Base-by-base conservation (phyloP, 2,113 vertebrate species). In the Trichomycterus rosablanca region DNA sequence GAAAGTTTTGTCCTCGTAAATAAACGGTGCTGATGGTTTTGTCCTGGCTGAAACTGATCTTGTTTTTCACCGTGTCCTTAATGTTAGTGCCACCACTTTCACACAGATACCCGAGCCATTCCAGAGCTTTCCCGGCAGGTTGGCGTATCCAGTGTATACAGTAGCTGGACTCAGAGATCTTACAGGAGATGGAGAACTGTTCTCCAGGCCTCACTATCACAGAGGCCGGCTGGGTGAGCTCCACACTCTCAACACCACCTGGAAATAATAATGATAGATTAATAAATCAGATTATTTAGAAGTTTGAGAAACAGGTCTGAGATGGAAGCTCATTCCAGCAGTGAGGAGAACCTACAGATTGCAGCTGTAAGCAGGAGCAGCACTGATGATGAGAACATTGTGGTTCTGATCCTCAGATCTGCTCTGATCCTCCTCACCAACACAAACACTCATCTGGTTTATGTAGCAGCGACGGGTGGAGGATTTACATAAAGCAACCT, bases 221-320 rank as follows among this genome's bases (percentile, higher is more conserved):
- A 3, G 12, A 32, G 11, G 59, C 22, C 34, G 59, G 45, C 45
- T 64, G 54, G 15, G 45, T 8, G 24, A 65, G 40, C 32, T 59
- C 68, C 57, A 62, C 63, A 53, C 64, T 45, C 3, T 52, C 20
- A 43, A 43, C 42, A 62, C 44, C 10, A 34, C 37, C 24, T 51
- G 54, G 35, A 10, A 40, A 15, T 5, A 35, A 22, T 18, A 51
- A 20, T 26, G 1, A 48, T 9, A 4, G n/a, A 23, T 22, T 16
- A 45, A 22, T 60, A 11, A 6, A 10, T 1, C 2, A 35, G 2
- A 35, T 35, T 35, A 35, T 10, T 10, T 3, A 11, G 9, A 8
- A 35, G 34, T 35, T 35, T 11, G 3, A 35, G 9, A 35, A 35
- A 35, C 9, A 11, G 9, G 9, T 1, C 9, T 35, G 14, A 35